Evolutionary conservation across 2,797 vertebrate genomes (phyloP).

Genomic region (Arnoldichthys spilopterus): DNA sequence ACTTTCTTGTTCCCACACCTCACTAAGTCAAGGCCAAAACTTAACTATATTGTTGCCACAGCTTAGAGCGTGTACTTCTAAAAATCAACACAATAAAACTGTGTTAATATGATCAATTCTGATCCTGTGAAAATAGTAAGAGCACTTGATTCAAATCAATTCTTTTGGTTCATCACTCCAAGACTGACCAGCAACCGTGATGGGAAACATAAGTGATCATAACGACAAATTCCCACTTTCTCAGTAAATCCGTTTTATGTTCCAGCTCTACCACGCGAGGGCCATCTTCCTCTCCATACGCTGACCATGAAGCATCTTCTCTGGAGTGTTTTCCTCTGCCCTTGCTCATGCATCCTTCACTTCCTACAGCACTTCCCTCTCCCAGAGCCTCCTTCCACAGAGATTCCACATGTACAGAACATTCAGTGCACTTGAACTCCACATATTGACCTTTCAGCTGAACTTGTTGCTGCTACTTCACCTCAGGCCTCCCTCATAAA

Average conservation of each 20-base stretch:
- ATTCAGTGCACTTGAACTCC: slow-evolving; percentile 32
- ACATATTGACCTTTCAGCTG: slow-evolving; percentile 38
- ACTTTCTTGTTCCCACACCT: too few relatives aligned
- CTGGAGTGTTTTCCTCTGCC: slow-evolving; percentile 21
- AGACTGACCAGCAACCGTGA: too few relatives aligned
- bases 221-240: background rate
- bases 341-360: slow-evolving; percentile 16
- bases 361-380: slow-evolving; percentile 13
- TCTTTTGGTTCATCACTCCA: too few relatives aligned
- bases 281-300: background rate
- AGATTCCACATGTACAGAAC: slow-evolving; percentile 24
- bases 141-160: too few relatives aligned
- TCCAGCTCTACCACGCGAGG: background rate
- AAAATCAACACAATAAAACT: too few relatives aligned
- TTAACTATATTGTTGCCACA: too few relatives aligned
- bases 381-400: background rate
- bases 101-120: too few relatives aligned
- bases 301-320: slow-evolving; percentile 38
- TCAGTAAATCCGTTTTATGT: background rate
- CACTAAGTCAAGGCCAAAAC: too few relatives aligned
- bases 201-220: background rate
- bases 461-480: slow-evolving; percentile 51
- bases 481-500: slow-evolving; percentile 56
- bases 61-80: too few relatives aligned
- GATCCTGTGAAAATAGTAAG: too few relatives aligned